Evolutionary conservation across 2,888 invertebrate genomes (phyloP), one percentile per base, ranked within the genome.

Genomic region (Aspidiotus rigidus): DNA sequence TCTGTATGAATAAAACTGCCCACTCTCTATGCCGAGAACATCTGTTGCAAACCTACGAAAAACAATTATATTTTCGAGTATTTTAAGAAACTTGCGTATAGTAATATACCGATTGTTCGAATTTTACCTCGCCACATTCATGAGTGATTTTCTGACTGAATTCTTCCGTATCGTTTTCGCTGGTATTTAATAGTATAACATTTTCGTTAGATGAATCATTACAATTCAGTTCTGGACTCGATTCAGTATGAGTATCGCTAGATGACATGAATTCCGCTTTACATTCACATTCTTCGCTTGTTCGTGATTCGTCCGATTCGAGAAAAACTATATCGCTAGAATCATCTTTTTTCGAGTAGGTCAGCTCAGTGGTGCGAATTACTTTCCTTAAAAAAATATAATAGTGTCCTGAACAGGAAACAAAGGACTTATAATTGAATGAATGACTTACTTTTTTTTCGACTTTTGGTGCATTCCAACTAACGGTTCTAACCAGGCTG

Each of bases 1-100:
- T 91, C 79, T 91, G 91, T 71, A 92, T 90, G 76, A 86, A 90
- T 42, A 92, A 77, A 1, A 86, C 86, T 0, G 86, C 86, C 82
- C 85, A 86, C 75, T 84, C 83, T 49, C 41, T 40, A 13, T 39
- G 13, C 60, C 11, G 40, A 60, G 11, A 55, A 55, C 39, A 56
- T 28, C 5, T 28, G 28, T 5, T 28, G 5, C 28, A 28, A 28
- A 28, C 28, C 28, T 28, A 3, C 5, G 28, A 28, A 5, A 5
- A 28, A 28, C 28, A 28, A 28, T 28, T 28, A 5, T 28, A 28
- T 28, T 28, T 28, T 28, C 28, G 5, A 28, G 28, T 5, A 28
- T 28, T 28, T 28, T 28, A 28, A 3, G 28, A 28, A 28, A 28
- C 1, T 28, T 28, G 28, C 28, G 28, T 28, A 28, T 28, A 28